These are phyloP conservation scores for Habropoda laboriosa DNA, from an alignment of 1,140 invertebrate species.

Conservation along the genomic window DNA sequence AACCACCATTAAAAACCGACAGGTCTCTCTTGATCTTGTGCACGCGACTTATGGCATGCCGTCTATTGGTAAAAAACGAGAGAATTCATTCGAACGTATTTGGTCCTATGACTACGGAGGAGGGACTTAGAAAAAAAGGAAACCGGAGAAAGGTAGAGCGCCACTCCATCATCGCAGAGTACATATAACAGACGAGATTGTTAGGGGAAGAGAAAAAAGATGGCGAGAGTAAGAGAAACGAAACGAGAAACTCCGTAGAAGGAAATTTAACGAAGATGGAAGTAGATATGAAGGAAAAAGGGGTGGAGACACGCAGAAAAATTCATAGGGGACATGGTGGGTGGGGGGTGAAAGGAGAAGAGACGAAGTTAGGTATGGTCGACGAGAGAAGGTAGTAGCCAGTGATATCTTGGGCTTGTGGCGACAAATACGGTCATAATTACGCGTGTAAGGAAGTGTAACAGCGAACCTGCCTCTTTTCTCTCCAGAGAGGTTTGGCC, in stretches of 20 bases:
- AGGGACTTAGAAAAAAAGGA: not conserved
- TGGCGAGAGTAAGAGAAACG: not conserved
- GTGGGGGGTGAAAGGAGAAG: constrained; percentile 9
- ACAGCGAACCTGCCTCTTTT: constrained; percentile 42
- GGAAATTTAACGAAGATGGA: constrained; percentile 4
- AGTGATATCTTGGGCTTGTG: constrained; percentile 17
- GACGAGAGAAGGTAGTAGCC: constrained; percentile 29
- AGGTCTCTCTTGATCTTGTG: not conserved
- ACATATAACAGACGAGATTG: not conserved
- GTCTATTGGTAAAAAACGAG: not conserved
- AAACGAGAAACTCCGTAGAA: not conserved
- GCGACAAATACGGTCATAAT: constrained; percentile 64
- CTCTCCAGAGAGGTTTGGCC: constrained; percentile 22
- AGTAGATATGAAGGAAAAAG: constrained; percentile 15
- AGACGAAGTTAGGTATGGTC: not conserved
- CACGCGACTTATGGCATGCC: not conserved
- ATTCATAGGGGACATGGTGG: not conserved
- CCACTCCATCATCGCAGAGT: no score
- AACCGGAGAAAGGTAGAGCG: not conserved
- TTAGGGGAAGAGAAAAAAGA: not conserved
- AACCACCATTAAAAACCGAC: not conserved
- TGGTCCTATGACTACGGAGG: not conserved
- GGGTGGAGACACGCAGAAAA: not conserved
- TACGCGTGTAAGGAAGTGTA: constrained; percentile 62
- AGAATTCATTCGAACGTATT: not conserved